Evolutionary conservation across 92 coral and sea anemone species (phyloP).

Genomic region (Desmophyllum pertusum): DNA sequence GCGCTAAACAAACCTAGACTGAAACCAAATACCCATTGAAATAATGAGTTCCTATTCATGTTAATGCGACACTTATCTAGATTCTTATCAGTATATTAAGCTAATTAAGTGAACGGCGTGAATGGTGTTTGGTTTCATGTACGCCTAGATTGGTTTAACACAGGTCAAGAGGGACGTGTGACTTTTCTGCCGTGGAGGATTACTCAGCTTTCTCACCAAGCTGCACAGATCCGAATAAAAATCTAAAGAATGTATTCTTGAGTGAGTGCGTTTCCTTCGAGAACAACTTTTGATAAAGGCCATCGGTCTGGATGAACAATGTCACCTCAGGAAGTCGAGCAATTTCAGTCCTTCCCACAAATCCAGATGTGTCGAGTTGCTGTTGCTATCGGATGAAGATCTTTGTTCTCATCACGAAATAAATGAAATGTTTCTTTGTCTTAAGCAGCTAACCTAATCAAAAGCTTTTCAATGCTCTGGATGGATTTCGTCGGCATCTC

Average conservation of each 20-base stretch:
- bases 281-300: constrained; percentile 3
- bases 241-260: constrained; percentile 11
- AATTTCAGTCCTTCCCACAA: constrained; percentile 41
- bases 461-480: constrained; percentile 44
- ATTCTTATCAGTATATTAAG: constrained; percentile 79
- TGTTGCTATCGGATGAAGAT: constrained; percentile 44
- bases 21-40: constrained; percentile 50
- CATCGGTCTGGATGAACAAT: constrained; percentile 2
- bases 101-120: constrained; percentile 69
- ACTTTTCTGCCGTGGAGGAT: constrained; percentile 32
- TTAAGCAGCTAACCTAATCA: constrained; percentile 46
- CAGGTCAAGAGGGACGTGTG: constrained; percentile 68
- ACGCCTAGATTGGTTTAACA: constrained; percentile 37
- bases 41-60: constrained; percentile 64
- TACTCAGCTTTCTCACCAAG: constrained; percentile 10
- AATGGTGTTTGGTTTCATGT: constrained; percentile 64
- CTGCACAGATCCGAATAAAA: constrained; percentile 24
- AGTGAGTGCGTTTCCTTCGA: constrained; percentile 21
- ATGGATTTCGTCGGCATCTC: constrained; percentile 56
- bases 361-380: constrained; percentile 56
- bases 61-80: constrained; percentile 82
- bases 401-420: constrained; percentile 51
- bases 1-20: constrained; percentile 43
- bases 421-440: constrained; percentile 51
- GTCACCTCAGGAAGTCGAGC: constrained; percentile 47